Conservation (phyloP, 30 jellyfish, hydroid and myxozoan species). For the Rhopilema esculentum region DNA sequence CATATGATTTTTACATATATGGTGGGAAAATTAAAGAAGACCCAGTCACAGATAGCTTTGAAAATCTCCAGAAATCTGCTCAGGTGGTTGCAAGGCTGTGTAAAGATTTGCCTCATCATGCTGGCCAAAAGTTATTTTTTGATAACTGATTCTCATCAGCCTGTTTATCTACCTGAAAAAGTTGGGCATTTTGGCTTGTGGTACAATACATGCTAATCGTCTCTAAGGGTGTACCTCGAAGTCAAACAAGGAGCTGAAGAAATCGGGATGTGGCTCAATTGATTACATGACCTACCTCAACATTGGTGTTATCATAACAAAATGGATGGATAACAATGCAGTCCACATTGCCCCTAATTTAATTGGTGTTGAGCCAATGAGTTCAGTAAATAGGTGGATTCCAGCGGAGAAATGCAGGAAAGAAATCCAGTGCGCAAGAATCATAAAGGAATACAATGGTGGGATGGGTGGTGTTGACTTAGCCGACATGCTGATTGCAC, state of each 20-base stretch:
- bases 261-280: slow-evolving; percentile 50
- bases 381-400: slow-evolving; percentile 53
- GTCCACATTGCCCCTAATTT: slow-evolving; percentile 72
- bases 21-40: slow-evolving; percentile 35
- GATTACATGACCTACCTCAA: slow-evolving; percentile 61
- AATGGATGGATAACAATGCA: slow-evolving; percentile 71
- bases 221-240: slow-evolving; percentile 67
- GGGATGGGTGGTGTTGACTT: slow-evolving; percentile 83
- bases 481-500: slow-evolving; percentile 77
- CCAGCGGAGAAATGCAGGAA: slow-evolving; percentile 3
- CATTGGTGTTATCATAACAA: slow-evolving; percentile 68
- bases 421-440: slow-evolving; percentile 30
- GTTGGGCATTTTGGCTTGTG: slow-evolving; percentile 59
- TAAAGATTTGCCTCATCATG: slow-evolving; percentile 46
- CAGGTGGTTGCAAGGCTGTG: slow-evolving; percentile 77
- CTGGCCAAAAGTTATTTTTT: slow-evolving; percentile 55
- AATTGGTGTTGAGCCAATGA: slow-evolving; percentile 76
- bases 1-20: slow-evolving; percentile 59
- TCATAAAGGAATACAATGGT: slow-evolving; percentile 41
- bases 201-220: slow-evolving; percentile 71
- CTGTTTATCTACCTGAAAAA: slow-evolving; percentile 57
- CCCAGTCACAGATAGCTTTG: background rate
- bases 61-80: slow-evolving; percentile 75
- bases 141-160: slow-evolving; percentile 79
- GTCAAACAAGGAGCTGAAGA: slow-evolving; percentile 66